Conservation (phyloP, 92 coral and sea anemone species). For the Porites rus region DNA sequence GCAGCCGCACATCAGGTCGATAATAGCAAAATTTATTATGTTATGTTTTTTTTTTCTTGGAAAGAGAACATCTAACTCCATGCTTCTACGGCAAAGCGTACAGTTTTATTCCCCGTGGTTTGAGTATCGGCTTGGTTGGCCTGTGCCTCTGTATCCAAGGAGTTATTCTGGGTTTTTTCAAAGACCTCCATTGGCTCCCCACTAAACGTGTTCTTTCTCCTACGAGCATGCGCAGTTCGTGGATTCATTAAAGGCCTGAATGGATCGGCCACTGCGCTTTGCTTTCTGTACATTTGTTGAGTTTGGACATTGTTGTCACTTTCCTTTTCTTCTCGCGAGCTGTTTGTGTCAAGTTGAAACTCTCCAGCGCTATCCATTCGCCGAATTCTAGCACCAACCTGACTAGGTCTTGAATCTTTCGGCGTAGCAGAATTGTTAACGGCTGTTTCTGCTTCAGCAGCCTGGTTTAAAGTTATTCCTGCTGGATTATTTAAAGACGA, state of each 20-base stretch:
- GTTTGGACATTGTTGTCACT: neutral
- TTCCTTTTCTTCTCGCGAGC: neutral
- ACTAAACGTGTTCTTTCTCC: constrained; percentile 21
- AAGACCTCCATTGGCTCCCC: neutral
- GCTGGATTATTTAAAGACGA: neutral
- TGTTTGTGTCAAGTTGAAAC: constrained; percentile 11
- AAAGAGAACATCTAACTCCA: neutral
- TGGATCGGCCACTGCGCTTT: constrained; percentile 25
- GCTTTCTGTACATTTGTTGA: constrained; percentile 20
- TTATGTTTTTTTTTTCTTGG: too few relatives aligned
- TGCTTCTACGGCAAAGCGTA: constrained; percentile 32
- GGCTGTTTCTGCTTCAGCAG: neutral
- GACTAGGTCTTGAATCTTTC: neutral
- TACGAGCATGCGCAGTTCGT: constrained; percentile 57
- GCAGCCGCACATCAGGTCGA: too few relatives aligned
- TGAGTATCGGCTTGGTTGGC: neutral
- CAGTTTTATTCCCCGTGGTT: constrained; percentile 8
- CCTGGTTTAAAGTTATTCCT: neutral
- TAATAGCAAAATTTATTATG: too few relatives aligned
- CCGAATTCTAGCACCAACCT: neutral
- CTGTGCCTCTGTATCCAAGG: constrained; percentile 3
- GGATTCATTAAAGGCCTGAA: constrained; percentile 46
- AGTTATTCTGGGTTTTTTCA: neutral
- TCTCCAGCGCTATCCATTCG: neutral
- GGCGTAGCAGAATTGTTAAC: neutral